A percentile compares a stretch with the other conserved stretches of the same genome.
phyloP scores from a whole-genome alignment of 2,888 invertebrate species.

The Chalcis sispes region DNA sequence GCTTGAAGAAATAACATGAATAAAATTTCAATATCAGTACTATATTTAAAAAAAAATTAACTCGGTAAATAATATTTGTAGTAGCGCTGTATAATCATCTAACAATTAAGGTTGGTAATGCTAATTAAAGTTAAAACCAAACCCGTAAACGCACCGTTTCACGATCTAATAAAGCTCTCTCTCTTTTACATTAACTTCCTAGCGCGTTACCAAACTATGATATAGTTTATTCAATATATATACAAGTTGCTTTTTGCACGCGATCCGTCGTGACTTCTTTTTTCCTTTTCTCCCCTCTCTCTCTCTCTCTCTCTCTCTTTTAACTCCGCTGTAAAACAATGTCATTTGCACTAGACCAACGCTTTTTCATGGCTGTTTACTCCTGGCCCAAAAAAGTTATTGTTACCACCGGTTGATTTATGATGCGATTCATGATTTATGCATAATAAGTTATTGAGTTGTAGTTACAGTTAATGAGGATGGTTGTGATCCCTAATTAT shows the following conservation, averaged over 20 bases:
- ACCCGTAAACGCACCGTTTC: not conserved
- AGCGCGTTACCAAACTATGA: constrained; percentile 17
- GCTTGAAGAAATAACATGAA: too few species aligned
- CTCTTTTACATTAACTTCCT: not conserved
- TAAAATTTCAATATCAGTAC: too few species aligned
- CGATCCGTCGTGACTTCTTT: too few species aligned
- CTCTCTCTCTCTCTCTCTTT: not conserved
- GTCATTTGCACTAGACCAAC: not conserved
- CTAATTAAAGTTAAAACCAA: too few species aligned
- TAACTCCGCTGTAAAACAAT: too few species aligned
- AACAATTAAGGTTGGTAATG: too few species aligned
- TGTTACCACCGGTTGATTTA: constrained; percentile 29
- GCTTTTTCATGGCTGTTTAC: constrained; percentile 38
- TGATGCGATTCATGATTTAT: constrained; percentile 1
- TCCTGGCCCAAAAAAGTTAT: constrained; percentile 4
- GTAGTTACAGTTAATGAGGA: constrained; percentile 13
- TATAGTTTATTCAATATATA: too few species aligned
- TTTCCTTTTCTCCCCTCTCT: not conserved
- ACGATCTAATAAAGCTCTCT: not conserved
- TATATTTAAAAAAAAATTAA: too few species aligned
- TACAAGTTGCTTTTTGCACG: not conserved
- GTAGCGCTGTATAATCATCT: too few species aligned
- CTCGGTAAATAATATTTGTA: too few species aligned
- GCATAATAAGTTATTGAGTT: constrained; percentile 16
- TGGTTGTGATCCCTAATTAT: constrained; percentile 13